A percentile compares a stretch with the other conserved stretches of the same genome.
These are phyloP conservation scores for Spodoptera litura DNA, from an alignment of 1,140 invertebrate genomes.

Conservation along the genomic window DNA sequence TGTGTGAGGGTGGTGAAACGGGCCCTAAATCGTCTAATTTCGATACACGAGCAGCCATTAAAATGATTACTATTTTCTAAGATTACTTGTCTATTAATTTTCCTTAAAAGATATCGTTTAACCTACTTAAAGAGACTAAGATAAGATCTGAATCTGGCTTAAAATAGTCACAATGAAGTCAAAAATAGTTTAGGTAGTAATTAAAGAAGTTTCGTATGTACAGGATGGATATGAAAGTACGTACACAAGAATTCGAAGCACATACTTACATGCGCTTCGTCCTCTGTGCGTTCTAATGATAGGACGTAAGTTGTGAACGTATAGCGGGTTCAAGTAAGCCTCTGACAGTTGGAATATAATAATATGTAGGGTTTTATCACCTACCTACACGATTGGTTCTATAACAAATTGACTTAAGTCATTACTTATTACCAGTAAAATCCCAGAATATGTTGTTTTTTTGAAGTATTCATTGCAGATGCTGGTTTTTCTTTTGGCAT, in stretches of 20 bases:
- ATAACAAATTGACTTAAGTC: too few relatives aligned
- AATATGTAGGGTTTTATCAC: too few relatives aligned
- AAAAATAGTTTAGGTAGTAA: constrained; percentile 13
- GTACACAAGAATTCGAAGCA: constrained; percentile 37
- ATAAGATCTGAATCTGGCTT: not conserved
- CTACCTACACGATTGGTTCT: too few relatives aligned
- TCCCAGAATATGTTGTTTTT: too few relatives aligned
- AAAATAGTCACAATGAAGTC: not conserved
- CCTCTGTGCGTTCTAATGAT: constrained; percentile 58
- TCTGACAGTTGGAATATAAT: too few relatives aligned
- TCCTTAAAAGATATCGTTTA: not conserved
- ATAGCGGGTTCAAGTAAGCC: not conserved
- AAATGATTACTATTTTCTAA: not conserved
- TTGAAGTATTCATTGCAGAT: too few relatives aligned
- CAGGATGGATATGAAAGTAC: constrained; percentile 38
- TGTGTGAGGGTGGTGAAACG: too few relatives aligned
- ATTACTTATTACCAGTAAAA: too few relatives aligned
- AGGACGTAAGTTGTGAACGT: constrained; percentile 45
- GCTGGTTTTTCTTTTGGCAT: too few relatives aligned
- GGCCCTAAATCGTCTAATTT: too few relatives aligned
- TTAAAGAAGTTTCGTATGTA: constrained; percentile 16
- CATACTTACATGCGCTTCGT: constrained; percentile 48
- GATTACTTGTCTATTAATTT: too few relatives aligned
- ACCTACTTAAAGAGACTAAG: not conserved
- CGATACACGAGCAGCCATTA: not conserved